Percentiles rank a stretch among this genome's conserved stretches.
These are phyloP conservation scores for Lanius ludovicianus DNA, from an alignment of 2,113 vertebrate genomes.

Conservation along the genomic window DNA sequence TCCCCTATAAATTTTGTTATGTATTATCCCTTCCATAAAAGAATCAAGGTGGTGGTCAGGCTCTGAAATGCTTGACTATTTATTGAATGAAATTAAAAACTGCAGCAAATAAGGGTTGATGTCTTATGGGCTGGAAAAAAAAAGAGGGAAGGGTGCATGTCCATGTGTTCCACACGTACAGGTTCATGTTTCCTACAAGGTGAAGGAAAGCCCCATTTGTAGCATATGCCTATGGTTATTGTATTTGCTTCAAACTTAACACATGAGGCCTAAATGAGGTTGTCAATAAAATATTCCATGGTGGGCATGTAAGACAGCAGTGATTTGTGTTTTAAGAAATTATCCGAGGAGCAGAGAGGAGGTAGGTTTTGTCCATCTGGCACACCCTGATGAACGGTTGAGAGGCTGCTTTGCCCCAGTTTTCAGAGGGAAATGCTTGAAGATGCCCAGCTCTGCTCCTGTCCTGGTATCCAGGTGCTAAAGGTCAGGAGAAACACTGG, in stretches of 20 bases:
- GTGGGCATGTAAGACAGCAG: not conserved
- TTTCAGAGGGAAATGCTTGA: not conserved
- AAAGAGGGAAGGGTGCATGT: not conserved
- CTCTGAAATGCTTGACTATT: not conserved
- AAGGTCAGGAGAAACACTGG: not conserved
- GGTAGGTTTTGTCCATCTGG: not conserved
- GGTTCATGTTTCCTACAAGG: not conserved
- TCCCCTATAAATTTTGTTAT: not conserved
- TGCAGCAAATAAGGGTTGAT: not conserved
- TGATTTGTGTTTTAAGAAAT: not conserved
- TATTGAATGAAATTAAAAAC: not conserved
- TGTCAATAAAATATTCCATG: not conserved
- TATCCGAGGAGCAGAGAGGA: not conserved
- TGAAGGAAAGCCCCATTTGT: accelerated
- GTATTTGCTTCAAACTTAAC: not conserved
- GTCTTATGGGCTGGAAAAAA: not conserved
- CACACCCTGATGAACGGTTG: not conserved
- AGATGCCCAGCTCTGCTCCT: not conserved
- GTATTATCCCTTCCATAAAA: not conserved
- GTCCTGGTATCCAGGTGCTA: not conserved
- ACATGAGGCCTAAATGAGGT: not conserved
- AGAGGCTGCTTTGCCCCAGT: not conserved
- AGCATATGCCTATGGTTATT: not conserved
- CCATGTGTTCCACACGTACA: accelerated
- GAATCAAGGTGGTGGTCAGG: not conserved